phyloP scores from a whole-genome alignment of 2,797 vertebrate species.

The Anguilla marmorata region DNA sequence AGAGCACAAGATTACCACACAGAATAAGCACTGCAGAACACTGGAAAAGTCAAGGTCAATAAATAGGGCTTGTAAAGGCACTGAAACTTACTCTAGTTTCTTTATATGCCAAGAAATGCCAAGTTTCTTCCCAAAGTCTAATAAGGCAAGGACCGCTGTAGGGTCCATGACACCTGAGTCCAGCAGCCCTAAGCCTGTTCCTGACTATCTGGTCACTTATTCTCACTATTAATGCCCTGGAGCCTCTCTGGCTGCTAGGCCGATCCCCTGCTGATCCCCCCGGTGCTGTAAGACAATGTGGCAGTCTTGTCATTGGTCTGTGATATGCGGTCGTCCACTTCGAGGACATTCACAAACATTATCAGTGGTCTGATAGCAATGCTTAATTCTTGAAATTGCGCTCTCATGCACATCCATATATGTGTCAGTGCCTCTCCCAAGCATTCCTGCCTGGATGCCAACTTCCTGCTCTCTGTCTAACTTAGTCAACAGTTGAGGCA shows the following conservation, averaged over 20 bases:
- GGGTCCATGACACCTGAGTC: background rate
- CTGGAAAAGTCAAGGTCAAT: background rate
- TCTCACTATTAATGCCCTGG: too few relatives aligned
- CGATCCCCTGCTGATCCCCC: background rate
- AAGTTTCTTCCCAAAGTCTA: background rate
- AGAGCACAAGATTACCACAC: conserved; percentile 20
- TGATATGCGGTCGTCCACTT: background rate
- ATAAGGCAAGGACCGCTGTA: background rate
- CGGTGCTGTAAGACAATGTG: background rate
- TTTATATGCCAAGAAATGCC: too few relatives aligned
- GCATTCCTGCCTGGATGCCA: too few relatives aligned
- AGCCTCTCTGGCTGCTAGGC: background rate
- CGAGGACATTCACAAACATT: too few relatives aligned
- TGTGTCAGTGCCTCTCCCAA: too few relatives aligned
- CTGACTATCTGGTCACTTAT: too few relatives aligned
- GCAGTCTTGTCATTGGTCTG: background rate
- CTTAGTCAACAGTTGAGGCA: too few relatives aligned
- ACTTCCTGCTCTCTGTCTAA: too few relatives aligned
- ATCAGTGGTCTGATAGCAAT: too few relatives aligned
- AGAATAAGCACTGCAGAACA: background rate
- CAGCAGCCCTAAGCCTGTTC: background rate
- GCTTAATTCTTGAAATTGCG: too few relatives aligned
- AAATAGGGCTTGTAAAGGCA: background rate
- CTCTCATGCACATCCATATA: too few relatives aligned
- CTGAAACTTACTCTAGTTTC: background rate